Base-by-base conservation (phyloP, 2,113 vertebrate genomes). In the Gadus macrocephalus region DNA sequence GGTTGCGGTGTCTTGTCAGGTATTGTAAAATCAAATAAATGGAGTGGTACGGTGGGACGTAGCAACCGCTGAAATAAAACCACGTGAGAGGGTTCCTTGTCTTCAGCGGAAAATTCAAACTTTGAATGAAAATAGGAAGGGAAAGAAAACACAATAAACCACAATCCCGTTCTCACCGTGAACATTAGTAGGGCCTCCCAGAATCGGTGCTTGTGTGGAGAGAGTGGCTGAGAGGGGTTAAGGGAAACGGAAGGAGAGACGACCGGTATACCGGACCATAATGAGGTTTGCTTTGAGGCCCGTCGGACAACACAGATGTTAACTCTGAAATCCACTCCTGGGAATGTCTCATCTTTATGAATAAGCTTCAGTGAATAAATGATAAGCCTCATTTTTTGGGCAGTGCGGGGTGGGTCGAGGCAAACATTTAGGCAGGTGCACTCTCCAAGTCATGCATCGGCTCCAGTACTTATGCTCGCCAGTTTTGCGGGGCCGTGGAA, bases 361-460 rank as follows among this genome's bases (percentile, higher is more conserved):
- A 53, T 16, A 38, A 59, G 9, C 2, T 27, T 22, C 66, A 71
- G 63, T 72, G 9, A 74, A 69, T 77, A 9, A 66, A 66, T 64
- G 8, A 28, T 62, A 66, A 59, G 22, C 12, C 38, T 31, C 14
- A 3, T 6, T 69, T 58, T 20, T 20, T 20, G 20, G 20, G 20
- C 20, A 1, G 1, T 64, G 53, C n/a, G 55, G 60, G 65, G 66
- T 15, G 28, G 56, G 62, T 63, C 20, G 56, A 77, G 6, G 17
- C 5, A 11, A 15, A 70, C 9, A 65, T 22, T 60, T 25, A 3
- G 64, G 55, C 60, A 49, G 53, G 62, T 69, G 15, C 12, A 67
- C 11, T 35, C 49, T 35, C 53, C 9, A 58, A 11, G 53, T 31
- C 20, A 27, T 53, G 17, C 22, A 20, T 27, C 4, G 7, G 22